Conservation (phyloP, 2,113 vertebrate genomes). For the Anhinga rufa region DNA sequence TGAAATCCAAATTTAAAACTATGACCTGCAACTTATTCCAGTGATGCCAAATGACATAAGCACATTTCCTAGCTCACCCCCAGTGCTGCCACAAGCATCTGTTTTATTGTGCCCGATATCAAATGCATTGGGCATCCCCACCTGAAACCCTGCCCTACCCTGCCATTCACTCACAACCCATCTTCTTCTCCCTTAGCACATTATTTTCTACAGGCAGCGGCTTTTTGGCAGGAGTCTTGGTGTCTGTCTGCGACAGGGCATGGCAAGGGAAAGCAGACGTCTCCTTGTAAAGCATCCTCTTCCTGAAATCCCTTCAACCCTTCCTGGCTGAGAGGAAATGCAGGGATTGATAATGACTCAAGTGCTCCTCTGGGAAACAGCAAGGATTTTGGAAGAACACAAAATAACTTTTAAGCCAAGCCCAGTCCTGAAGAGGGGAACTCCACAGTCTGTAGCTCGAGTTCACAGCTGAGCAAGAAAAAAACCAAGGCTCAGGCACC, state of each 20-base stretch:
- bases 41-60: neutral
- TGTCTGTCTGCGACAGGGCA: neutral
- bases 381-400: constrained; percentile 30
- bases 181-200: neutral
- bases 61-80: neutral
- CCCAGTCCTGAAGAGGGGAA: neutral
- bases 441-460: neutral
- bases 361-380: constrained; percentile 51
- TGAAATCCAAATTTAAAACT: neutral
- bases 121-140: neutral
- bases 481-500: neutral
- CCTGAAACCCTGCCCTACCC: neutral
- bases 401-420: constrained; percentile 48
- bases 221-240: neutral
- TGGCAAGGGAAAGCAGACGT: neutral
- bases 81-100: neutral
- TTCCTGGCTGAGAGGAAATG: constrained; percentile 43
- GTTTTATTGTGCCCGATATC: neutral
- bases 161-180: neutral
- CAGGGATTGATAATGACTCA: constrained; percentile 11
- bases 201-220: neutral
- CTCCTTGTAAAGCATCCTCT: neutral
- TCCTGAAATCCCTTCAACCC: constrained; percentile 41
- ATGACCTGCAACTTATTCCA: neutral
- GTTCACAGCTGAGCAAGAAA: neutral